Percentiles rank a stretch among this genome's conserved stretches.
Evolutionary conservation across 2,113 vertebrate species (phyloP).

Genomic region (Ivindomyrus marchei): DNA sequence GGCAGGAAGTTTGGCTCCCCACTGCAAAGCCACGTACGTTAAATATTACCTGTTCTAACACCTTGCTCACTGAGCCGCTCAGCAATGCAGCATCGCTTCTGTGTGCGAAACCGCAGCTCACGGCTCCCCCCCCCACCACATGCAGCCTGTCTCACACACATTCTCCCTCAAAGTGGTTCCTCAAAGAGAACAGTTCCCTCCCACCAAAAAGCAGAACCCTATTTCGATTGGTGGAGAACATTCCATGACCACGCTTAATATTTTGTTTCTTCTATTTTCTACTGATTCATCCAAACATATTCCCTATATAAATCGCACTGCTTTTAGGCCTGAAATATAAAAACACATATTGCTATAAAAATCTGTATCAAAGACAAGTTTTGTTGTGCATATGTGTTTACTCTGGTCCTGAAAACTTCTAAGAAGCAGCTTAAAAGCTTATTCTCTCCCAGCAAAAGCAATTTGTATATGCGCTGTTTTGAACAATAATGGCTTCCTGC

Average conservation of each 20-base stretch:
- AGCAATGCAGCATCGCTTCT: neutral
- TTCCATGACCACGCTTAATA: neutral
- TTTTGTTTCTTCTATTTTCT: neutral
- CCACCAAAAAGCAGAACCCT: neutral
- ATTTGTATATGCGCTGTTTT: neutral
- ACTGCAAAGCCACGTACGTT: neutral
- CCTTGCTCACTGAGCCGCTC: neutral
- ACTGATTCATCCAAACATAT: neutral
- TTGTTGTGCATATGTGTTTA: neutral
- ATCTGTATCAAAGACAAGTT: neutral
- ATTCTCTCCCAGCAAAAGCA: slow-evolving; percentile 3
- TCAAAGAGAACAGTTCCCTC: neutral
- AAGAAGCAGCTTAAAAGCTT: slow-evolving; percentile 1
- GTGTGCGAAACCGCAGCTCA: neutral
- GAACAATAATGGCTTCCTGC: slow-evolving; percentile 1
- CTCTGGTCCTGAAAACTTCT: neutral
- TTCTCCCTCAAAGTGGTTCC: neutral
- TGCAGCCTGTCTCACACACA: neutral
- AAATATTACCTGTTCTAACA: neutral
- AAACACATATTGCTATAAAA: neutral
- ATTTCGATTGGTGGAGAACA: neutral
- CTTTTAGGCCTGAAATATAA: neutral
- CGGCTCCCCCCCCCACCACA: neutral
- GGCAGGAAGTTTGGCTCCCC: neutral
- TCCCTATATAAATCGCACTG: neutral